phyloP scores from a whole-genome alignment of 2,113 vertebrate genomes.

The Motacilla alba region DNA sequence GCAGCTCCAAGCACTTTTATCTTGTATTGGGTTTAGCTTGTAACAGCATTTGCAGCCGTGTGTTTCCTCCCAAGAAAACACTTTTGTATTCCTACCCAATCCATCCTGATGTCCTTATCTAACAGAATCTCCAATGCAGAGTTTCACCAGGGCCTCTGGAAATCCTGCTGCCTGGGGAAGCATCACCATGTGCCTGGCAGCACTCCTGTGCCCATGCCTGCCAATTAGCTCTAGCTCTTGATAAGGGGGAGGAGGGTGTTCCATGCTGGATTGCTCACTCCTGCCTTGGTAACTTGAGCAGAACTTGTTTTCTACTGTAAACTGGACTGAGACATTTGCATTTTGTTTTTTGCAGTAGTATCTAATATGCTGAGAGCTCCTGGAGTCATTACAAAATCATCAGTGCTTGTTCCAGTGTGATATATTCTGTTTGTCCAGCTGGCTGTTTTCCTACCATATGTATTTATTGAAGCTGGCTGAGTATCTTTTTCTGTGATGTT shows the following conservation, averaged over 20 bases:
- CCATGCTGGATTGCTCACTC: background rate
- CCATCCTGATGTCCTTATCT: background rate
- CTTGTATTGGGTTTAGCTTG: background rate
- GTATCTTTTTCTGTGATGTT: background rate
- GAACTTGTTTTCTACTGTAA: background rate
- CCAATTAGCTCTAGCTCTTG: background rate
- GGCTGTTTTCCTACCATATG: constrained; percentile 25
- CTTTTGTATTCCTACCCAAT: background rate
- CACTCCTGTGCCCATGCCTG: accelerated
- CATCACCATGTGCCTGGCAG: background rate
- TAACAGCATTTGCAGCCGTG: background rate
- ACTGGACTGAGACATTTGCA: background rate
- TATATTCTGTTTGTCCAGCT: constrained; percentile 42
- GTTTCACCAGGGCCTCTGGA: background rate
- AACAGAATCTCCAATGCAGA: background rate
- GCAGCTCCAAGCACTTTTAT: background rate
- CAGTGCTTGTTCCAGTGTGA: constrained; percentile 1
- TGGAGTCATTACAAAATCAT: constrained; percentile 18
- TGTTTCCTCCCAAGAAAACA: background rate
- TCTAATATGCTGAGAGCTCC: background rate
- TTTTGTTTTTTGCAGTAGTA: constrained; percentile 7
- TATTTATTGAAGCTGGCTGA: constrained; percentile 48
- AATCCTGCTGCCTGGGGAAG: background rate
- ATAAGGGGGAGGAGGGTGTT: background rate
- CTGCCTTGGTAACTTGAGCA: background rate